Base-by-base conservation (phyloP, 2,888 invertebrate species). In the Amphipyra tragopoginis region DNA sequence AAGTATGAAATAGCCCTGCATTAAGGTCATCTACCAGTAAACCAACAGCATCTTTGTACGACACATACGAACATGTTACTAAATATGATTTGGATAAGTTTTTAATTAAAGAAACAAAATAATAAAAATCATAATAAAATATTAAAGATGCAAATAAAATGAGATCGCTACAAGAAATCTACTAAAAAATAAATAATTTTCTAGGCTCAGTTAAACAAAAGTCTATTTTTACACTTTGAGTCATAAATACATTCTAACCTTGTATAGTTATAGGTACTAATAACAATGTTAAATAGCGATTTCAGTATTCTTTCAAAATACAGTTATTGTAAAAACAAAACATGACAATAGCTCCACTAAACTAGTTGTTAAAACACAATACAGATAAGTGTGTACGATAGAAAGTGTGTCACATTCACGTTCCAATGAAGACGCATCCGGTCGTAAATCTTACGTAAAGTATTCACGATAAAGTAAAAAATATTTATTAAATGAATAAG, bases 381-480 rank as follows among this genome's bases (percentile, higher is more conserved):
- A 86, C 85, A 90, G 90, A 93, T 92, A 93, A 91, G 86, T 89
- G 86, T 83, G 83, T 80, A 85, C 86, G 77, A 87, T 90, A 91
- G 93, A 93, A 93, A 93, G 91, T 93, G 89, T 92, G 93, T 91
- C 91, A 90, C 89, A 90, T 91, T 92, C 88, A 90, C 89, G 88
- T 91, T 90, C 87, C 82, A 92, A 91, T 92, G 90, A 90, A 89
- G 88, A 89, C 87, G 88, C 87, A 91, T 93, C 93, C 93, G 92
- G 91, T 89, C 90, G 88, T 92, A 92, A 90, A 92, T 90, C 89
- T 92, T 90, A 89, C 83, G 87, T 86, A 88, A 91, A 91, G 79
- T 86, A 87, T 88, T 86, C 80, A 85, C 83, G 89, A 90, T 92
- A 90, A 79, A 89, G 81, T 87, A 81, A 83, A 89, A 87, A 81